A percentile compares a stretch with the other conserved stretches of the same genome.
These are phyloP conservation scores for Ochropacha duplaris DNA, from an alignment of 2,888 invertebrate genomes.

Conservation along the genomic window DNA sequence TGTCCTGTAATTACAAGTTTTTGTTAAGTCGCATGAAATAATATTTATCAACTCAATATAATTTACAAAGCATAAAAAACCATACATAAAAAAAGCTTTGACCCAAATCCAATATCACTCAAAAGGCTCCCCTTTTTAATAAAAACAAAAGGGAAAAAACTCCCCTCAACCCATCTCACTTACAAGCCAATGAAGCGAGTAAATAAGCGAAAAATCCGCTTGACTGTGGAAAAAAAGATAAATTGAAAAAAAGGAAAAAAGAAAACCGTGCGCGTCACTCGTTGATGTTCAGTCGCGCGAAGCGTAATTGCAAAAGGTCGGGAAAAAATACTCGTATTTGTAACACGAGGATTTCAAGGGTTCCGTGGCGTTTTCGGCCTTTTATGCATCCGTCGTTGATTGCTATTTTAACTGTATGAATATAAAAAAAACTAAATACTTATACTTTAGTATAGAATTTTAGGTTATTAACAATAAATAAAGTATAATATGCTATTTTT, in stretches of 20 bases:
- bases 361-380: slow-evolving; percentile 39
- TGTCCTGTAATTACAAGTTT: background rate
- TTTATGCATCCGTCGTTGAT: background rate
- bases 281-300: slow-evolving; percentile 66
- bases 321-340: slow-evolving; percentile 50
- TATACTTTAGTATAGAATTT: no score
- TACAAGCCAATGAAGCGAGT: slow-evolving; percentile 81
- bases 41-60: slow-evolving; percentile 30
- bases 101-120: slow-evolving; percentile 63
- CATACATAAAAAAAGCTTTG: slow-evolving; percentile 29
- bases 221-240: slow-evolving; percentile 76
- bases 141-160: slow-evolving; percentile 53
- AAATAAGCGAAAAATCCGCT: slow-evolving; percentile 81
- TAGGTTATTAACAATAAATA: no score
- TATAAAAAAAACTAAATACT: no score
- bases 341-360: slow-evolving; percentile 26
- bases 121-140: slow-evolving; percentile 37
- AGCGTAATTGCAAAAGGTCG: slow-evolving; percentile 70
- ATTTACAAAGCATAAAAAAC: background rate
- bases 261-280: slow-evolving; percentile 64
- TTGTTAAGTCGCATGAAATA: background rate
- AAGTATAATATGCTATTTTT: no score
- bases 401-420: no score
- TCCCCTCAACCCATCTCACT: slow-evolving; percentile 71
- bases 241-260: slow-evolving; percentile 49